Evolutionary conservation across 2,797 vertebrate genomes (phyloP).

Genomic region (Enteromius mattozi): DNA sequence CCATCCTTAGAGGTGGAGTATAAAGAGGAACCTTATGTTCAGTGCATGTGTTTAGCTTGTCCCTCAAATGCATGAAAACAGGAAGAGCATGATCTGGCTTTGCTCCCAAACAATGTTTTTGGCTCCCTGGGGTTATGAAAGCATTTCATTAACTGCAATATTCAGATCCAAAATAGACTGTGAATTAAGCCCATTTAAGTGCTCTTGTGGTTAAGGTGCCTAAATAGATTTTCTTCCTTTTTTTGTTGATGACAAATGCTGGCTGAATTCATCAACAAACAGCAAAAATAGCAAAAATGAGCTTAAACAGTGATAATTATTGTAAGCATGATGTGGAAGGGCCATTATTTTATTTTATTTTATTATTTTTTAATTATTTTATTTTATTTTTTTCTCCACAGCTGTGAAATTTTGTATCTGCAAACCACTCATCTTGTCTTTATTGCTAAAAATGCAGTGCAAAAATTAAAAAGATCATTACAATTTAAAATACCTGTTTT

Average conservation of each 20-base stretch:
- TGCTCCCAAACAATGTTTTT: slow-evolving; percentile 32
- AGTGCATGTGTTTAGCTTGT: slow-evolving; percentile 36
- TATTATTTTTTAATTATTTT: background rate
- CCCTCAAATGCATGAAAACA: slow-evolving; percentile 39
- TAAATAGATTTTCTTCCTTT: background rate
- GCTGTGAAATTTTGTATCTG: background rate
- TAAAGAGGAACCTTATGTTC: slow-evolving; percentile 16
- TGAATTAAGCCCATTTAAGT: background rate
- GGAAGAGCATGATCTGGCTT: background rate
- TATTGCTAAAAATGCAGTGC: background rate
- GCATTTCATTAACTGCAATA: slow-evolving; percentile 57
- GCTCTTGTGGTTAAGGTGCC: background rate
- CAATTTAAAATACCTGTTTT: background rate
- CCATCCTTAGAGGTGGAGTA: background rate
- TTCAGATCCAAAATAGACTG: background rate
- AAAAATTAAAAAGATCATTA: background rate
- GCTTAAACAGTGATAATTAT: background rate
- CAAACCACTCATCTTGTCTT: background rate
- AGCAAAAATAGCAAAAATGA: background rate
- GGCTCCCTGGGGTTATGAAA: slow-evolving; percentile 46
- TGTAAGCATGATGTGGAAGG: background rate
- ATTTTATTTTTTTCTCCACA: background rate
- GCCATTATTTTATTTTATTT: background rate
- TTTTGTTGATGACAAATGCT: background rate
- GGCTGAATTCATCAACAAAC: background rate